Conservation (phyloP, 2,797 vertebrate genomes). For the Myotis myotis region DNA sequence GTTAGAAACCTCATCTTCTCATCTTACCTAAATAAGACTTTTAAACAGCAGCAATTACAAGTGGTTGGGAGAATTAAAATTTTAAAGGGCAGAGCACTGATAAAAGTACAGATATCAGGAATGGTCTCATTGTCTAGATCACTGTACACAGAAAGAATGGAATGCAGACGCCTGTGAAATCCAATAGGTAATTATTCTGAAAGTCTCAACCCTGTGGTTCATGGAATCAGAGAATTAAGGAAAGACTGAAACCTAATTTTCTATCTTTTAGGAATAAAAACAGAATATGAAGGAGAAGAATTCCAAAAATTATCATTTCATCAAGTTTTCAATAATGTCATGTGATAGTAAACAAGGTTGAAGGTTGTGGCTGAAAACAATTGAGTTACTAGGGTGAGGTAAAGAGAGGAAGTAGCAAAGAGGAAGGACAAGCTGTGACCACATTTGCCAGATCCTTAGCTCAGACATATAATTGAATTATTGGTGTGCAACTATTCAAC, state of each 20-base stretch:
- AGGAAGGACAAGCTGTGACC: background rate
- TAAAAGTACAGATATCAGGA: constrained; percentile 59
- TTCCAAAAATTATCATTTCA: background rate
- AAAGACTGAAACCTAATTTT: background rate
- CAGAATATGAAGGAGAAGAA: background rate
- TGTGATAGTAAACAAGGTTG: background rate
- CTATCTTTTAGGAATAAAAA: background rate
- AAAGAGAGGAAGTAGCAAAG: background rate
- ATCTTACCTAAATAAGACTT: constrained; percentile 55
- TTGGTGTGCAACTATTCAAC: background rate
- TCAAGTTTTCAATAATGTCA: background rate
- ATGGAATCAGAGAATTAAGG: background rate
- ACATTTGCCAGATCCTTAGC: background rate
- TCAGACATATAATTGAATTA: background rate
- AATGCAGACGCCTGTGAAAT: constrained; percentile 75
- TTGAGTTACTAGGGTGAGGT: background rate
- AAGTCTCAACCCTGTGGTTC: constrained; percentile 50
- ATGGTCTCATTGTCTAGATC: constrained; percentile 9
- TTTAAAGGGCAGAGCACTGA: constrained; percentile 64
- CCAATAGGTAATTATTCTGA: constrained; percentile 68
- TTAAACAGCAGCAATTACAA: constrained; percentile 63
- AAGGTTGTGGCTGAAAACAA: background rate
- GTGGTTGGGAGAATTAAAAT: constrained; percentile 12
- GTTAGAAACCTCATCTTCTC: constrained; percentile 15
- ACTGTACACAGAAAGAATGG: constrained; percentile 77